These are phyloP conservation scores for Helicoverpa zea DNA, from an alignment of 1,140 invertebrate genomes.

Conservation along the genomic window DNA sequence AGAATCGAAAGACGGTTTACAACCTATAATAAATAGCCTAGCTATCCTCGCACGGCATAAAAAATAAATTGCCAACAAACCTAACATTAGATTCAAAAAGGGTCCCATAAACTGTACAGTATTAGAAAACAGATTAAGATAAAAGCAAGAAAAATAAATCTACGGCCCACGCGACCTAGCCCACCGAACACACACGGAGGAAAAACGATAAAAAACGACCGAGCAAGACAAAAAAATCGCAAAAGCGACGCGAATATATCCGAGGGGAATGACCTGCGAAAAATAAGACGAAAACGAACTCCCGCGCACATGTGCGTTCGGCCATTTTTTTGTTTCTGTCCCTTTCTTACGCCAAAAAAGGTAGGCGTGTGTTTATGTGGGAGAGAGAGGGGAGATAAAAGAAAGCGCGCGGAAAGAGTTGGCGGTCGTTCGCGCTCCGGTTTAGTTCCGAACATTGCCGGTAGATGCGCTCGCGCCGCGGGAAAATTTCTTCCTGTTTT, in stretches of 20 bases:
- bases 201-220: conserved; percentile 62
- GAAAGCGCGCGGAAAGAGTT: conserved; percentile 81
- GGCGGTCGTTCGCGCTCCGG: conserved; percentile 68
- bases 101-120: conserved; percentile 62
- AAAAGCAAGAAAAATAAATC: conserved; percentile 78
- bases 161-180: conserved; percentile 76
- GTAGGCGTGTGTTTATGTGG: conserved; percentile 49
- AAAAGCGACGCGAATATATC: conserved; percentile 77
- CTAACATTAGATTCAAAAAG: conserved; percentile 58
- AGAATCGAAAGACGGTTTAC: conserved; percentile 31
- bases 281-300: conserved; percentile 82
- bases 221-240: conserved; percentile 71
- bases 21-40: conserved; percentile 29
- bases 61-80: conserved; percentile 46
- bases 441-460: conserved; percentile 78
- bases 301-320: conserved; percentile 83
- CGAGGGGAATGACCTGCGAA: conserved; percentile 83
- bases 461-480: conserved; percentile 66
- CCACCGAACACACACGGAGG: conserved; percentile 69
- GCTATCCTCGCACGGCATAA: neutral
- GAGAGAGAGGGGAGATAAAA: conserved; percentile 75
- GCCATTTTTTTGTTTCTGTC: conserved; percentile 79
- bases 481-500: conserved; percentile 83
- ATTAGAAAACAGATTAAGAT: conserved; percentile 74
- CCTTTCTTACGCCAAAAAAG: conserved; percentile 77